Percentiles rank a stretch among this genome's conserved stretches.
Evolutionary conservation across 2,113 vertebrate genomes (phyloP).

Genomic region (Cinclus mexicanus): DNA sequence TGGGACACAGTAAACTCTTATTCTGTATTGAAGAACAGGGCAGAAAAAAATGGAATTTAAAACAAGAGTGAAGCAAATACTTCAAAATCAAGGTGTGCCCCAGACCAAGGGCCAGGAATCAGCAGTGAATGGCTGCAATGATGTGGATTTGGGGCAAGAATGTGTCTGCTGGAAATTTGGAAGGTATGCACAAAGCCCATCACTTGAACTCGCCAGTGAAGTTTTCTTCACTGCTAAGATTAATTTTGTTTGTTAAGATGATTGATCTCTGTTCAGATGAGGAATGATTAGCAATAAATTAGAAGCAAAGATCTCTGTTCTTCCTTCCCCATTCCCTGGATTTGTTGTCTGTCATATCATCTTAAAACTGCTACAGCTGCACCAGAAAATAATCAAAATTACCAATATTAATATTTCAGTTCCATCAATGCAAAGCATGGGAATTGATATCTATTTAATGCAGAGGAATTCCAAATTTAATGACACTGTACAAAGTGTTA

Average conservation of each 20-base stretch:
- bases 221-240: not conserved
- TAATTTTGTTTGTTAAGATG: not conserved
- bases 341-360: not conserved
- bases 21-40: not conserved
- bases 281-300: not conserved
- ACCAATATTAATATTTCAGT: not conserved
- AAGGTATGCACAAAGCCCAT: not conserved
- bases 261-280: not conserved
- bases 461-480: not conserved
- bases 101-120: not conserved
- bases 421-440: not conserved
- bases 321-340: not conserved
- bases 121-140: not conserved
- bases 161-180: not conserved
- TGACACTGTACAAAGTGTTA: not conserved
- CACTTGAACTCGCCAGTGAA: not conserved
- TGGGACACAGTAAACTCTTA: not conserved
- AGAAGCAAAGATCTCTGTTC: not conserved
- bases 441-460: not conserved
- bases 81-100: not conserved
- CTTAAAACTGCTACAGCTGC: not conserved
- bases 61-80: not conserved
- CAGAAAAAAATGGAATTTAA: not conserved
- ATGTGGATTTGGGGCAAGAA: not conserved
- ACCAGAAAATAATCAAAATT: not conserved